Conservation (phyloP, 2,888 invertebrate species). For the Heteropelma amictum region DNA sequence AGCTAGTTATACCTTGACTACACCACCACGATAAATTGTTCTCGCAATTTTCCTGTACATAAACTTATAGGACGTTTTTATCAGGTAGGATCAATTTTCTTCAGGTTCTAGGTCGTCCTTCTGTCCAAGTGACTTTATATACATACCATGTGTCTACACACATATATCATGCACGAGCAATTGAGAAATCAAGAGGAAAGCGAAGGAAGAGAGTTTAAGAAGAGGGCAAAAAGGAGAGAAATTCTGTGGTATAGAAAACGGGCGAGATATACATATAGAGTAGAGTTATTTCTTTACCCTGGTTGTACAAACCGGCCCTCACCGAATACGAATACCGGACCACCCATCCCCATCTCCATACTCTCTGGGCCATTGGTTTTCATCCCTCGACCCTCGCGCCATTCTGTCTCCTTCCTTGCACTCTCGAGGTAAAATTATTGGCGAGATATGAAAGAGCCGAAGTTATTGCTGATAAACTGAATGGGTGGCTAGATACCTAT, state of each 20-base stretch:
- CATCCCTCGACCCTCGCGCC: constrained; percentile 20
- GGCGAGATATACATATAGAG: constrained; percentile 10
- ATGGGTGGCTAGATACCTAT: constrained; percentile 59
- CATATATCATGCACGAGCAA: constrained; percentile 22
- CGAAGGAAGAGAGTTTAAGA: constrained; percentile 21
- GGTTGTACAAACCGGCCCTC: constrained; percentile 12
- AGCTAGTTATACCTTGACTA: no score
- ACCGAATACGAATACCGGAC: constrained; percentile 29
- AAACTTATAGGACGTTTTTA: constrained; percentile 75
- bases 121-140: constrained; percentile 14
- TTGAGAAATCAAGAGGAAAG: constrained; percentile 31
- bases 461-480: constrained; percentile 75
- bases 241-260: constrained; percentile 11
- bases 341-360: constrained; percentile 29
- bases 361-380: constrained; percentile 53
- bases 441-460: constrained; percentile 73
- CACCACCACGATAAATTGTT: no score
- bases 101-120: constrained; percentile 54
- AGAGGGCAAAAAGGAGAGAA: constrained; percentile 23
- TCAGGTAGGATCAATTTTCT: constrained; percentile 74
- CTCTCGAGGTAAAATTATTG: constrained; percentile 72
- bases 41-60: constrained; percentile 58
- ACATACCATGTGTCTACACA: background rate
- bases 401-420: constrained; percentile 48
- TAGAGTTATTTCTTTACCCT: constrained; percentile 41